Evolutionary conservation across 2,888 invertebrate species (phyloP).

Genomic region (Branchellion lobata): DNA sequence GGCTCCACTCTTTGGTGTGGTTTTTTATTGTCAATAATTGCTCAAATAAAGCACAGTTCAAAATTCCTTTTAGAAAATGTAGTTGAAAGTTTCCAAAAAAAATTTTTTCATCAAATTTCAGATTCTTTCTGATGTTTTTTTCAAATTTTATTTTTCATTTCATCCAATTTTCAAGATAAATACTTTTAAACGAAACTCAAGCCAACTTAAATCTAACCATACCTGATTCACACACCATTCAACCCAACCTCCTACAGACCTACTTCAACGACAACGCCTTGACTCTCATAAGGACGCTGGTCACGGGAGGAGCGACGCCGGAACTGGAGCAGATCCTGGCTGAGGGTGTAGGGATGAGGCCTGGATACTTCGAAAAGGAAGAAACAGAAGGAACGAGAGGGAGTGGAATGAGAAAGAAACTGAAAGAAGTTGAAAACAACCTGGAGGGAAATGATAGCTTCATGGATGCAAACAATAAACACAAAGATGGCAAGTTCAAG

Average conservation of each 20-base stretch:
- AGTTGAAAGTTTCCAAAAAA: too few species aligned
- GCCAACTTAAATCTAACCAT: too few species aligned
- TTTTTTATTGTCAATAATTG: too few species aligned
- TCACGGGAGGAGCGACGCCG: slow-evolving; percentile 98
- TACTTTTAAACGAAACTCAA: background rate
- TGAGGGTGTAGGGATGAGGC: slow-evolving; percentile 95
- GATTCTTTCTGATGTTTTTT: background rate
- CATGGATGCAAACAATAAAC: too few species aligned
- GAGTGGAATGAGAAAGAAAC: background rate
- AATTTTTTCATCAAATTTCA: too few species aligned
- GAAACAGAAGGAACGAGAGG: slow-evolving; percentile 66
- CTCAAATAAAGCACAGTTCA: too few species aligned
- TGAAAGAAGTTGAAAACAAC: background rate
- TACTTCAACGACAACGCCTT: slow-evolving; percentile 99
- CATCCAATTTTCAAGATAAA: background rate
- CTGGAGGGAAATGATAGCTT: slow-evolving; percentile 46
- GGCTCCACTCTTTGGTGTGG: too few species aligned
- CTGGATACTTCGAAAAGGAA: slow-evolving; percentile 93
- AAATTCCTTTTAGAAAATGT: too few species aligned
- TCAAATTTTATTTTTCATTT: background rate
- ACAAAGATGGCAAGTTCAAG: background rate
- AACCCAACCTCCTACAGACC: slow-evolving; percentile 72
- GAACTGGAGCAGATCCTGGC: slow-evolving; percentile 97
- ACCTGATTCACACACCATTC: too few species aligned
- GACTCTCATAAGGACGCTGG: slow-evolving; percentile 94